A percentile compares a stretch with the other conserved stretches of the same genome.
Conservation (phyloP, 2,797 vertebrate species). For the Cryptoblepharus egeriae region DNA sequence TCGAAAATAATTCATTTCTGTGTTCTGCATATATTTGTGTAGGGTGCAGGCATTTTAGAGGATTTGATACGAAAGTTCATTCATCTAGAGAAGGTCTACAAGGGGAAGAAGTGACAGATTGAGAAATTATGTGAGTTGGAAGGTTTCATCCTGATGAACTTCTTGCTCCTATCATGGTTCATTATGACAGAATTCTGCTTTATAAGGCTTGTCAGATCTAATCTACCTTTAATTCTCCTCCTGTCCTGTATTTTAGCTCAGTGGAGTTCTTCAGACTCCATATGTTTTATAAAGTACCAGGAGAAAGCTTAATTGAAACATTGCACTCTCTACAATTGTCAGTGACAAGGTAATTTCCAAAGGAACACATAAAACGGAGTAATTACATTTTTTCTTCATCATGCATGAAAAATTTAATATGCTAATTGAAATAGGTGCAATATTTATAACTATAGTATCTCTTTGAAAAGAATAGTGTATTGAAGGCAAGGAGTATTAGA, state of each 20-base stretch:
- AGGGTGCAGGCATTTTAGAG: neutral
- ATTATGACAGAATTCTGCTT: constrained; percentile 31
- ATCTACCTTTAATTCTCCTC: constrained; percentile 26
- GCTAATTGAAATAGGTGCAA: constrained; percentile 5
- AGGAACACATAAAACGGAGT: neutral
- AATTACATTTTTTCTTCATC: constrained; percentile 4
- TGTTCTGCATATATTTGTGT: neutral
- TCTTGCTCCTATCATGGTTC: constrained; percentile 23
- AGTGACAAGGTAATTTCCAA: constrained; percentile 17
- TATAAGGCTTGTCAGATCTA: constrained; percentile 1
- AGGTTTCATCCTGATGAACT: constrained; percentile 2
- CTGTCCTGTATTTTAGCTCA: constrained; percentile 23
- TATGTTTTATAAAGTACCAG: constrained; percentile 6
- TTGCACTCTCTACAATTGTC: neutral
- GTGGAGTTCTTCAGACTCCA: constrained; percentile 17
- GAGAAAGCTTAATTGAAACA: constrained; percentile 20
- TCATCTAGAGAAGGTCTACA: neutral
- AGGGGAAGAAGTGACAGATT: neutral
- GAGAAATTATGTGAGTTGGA: constrained; percentile 5
- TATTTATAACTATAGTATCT: constrained; percentile 5
- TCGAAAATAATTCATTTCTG: neutral
- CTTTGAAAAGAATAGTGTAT: neutral
- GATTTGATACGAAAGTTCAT: neutral
- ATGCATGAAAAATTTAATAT: constrained; percentile 7
- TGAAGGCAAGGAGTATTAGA: neutral